phyloP scores from a whole-genome alignment of 2,888 invertebrate genomes.

The Ligdia adustata region DNA sequence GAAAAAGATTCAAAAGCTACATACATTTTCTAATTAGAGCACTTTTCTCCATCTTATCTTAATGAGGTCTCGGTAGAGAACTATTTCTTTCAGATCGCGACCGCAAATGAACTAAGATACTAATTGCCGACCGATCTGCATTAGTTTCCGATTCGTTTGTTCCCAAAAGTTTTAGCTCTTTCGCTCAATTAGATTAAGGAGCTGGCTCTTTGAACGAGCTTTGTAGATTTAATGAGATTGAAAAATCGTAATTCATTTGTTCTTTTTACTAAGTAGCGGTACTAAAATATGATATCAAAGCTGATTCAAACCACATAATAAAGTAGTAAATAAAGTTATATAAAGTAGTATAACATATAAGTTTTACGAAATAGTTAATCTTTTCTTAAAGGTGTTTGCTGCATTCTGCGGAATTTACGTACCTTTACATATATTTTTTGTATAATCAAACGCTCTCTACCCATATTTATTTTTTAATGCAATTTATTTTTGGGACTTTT shows the following conservation, averaged over 20 bases:
- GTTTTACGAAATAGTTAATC: too few relatives aligned
- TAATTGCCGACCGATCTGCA: slow-evolving; percentile 31
- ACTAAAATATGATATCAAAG: too few relatives aligned
- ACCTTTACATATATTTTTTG: too few relatives aligned
- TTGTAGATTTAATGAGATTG: slow-evolving; percentile 5
- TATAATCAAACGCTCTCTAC: too few relatives aligned
- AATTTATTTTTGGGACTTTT: too few relatives aligned
- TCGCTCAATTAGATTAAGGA: slow-evolving; percentile 23
- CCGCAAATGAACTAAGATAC: slow-evolving; percentile 30
- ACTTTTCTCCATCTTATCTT: slow-evolving; percentile 7
- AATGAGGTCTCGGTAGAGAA: slow-evolving; percentile 18
- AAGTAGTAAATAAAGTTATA: too few relatives aligned
- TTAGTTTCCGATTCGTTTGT: slow-evolving; percentile 28
- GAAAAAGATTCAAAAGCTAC: slow-evolving; percentile 2
- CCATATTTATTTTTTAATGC: too few relatives aligned
- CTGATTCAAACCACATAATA: too few relatives aligned
- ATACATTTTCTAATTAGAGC: slow-evolving; percentile 16
- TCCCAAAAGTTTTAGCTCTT: slow-evolving; percentile 25
- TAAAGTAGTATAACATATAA: too few relatives aligned
- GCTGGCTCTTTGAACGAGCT: slow-evolving; percentile 3
- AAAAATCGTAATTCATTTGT: slow-evolving; percentile 3
- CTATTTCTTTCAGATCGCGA: slow-evolving; percentile 16
- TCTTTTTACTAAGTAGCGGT: too few relatives aligned
- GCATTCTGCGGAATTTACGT: too few relatives aligned
- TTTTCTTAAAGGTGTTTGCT: too few relatives aligned